Evolutionary conservation across 2,113 vertebrate species (phyloP), one percentile per base, ranked within the genome.

Genomic region (Tupaia tana): DNA sequence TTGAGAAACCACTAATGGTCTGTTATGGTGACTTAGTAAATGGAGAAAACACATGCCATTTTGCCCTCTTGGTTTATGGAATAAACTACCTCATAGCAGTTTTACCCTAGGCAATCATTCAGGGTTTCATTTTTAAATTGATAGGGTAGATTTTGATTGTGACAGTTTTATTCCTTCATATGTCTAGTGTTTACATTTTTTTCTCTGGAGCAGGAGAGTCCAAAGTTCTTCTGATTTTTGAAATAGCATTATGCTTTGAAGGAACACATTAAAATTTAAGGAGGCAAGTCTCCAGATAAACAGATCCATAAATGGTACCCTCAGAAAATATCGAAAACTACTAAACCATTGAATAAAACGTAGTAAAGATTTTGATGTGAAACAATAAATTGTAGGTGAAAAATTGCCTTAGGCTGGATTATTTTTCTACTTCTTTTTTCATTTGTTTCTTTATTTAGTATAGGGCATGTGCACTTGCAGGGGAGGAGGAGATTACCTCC

Each of bases 161-260:
- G 95, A 96, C 3, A 24, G 63, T 93, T 96, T 97, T 98, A 97
- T 97, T 97, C 84, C 34, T 95, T 95, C 95, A 61, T 93, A 27
- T 96, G 87, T 94, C 85, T 78, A 80, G 22, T 85, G 81, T 93
- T 97, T 98, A 78, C 91, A 29, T 97, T 98, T 98, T 97, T 89
- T 93, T 90, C 93, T 79, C 43, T 96, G 92, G 96, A 96, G 84
- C 18, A 85, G 63, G 58, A 73, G 85, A 79, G 77, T 87, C 84
- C 89, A 94, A 90, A 94, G 94, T 97, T 97, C 92, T 95, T 97
- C 66, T 92, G 92, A 96, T 94, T 97, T 97, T 94, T 90, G 80
- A 93, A 95, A 90, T 80, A 95, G 61, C 83, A 96, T 96, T 95
- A 92, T 94, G 84, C 88, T 97, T 86, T 83, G 79, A 94, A 97